Evolutionary conservation across 1,140 invertebrate genomes (phyloP).

Genomic region (Lepidostoma basale): DNA sequence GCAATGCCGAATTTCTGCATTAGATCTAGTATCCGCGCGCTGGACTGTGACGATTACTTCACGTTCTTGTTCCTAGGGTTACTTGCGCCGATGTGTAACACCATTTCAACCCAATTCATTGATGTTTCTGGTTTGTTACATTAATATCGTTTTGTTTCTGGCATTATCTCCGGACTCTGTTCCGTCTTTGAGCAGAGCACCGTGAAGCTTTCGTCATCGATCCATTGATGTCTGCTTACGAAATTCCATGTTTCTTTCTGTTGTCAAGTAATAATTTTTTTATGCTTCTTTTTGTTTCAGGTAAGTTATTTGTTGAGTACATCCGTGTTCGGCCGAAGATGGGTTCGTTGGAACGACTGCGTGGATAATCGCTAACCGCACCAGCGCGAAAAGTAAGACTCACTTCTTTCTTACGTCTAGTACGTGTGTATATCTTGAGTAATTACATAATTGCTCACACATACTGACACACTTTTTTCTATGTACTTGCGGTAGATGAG

Average conservation of each 20-base stretch:
- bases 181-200: background rate
- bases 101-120: background rate
- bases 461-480: too few species aligned
- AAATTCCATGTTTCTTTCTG: background rate
- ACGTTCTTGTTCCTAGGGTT: background rate
- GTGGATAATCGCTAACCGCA: slow-evolving; percentile 13
- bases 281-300: slow-evolving; percentile 22
- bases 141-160: background rate
- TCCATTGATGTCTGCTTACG: slow-evolving; percentile 2
- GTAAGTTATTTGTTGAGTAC: slow-evolving; percentile 19
- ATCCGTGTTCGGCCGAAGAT: background rate
- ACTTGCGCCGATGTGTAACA: background rate
- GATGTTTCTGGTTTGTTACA: slow-evolving; percentile 4
- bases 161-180: background rate
- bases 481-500: too few species aligned
- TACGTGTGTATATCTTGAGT: too few species aligned
- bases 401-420: background rate
- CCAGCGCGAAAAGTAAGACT: background rate
- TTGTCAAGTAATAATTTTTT: background rate
- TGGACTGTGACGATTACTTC: slow-evolving; percentile 20
- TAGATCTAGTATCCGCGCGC: background rate
- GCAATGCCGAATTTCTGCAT: slow-evolving; percentile 18
- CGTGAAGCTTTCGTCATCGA: background rate
- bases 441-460: too few species aligned
- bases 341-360: background rate